phyloP scores from a whole-genome alignment of 2,797 vertebrate genomes.

The Botia kubotai region DNA sequence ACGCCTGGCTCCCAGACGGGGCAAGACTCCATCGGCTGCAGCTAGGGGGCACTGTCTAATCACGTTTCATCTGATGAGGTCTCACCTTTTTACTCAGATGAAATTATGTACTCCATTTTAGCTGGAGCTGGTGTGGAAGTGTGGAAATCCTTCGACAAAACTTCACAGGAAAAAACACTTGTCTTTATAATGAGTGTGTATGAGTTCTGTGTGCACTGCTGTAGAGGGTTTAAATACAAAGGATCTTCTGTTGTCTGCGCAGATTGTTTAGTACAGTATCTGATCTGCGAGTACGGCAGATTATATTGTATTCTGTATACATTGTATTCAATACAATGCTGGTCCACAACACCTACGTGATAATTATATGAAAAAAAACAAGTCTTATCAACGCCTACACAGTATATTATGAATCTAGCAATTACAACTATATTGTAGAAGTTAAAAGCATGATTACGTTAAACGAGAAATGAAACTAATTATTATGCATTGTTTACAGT shows the following conservation, averaged over 20 bases:
- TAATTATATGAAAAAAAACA: conserved; percentile 59
- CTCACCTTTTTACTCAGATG: conserved; percentile 34
- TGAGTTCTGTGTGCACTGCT: background rate
- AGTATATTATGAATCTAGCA: too few species aligned
- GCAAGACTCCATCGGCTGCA: conserved; percentile 19
- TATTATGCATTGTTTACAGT: too few species aligned
- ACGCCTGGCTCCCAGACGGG: conserved; percentile 67
- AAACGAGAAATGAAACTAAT: too few species aligned
- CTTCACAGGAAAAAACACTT: conserved; percentile 75
- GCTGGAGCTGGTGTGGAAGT: conserved; percentile 62
- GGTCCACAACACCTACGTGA: conserved; percentile 63
- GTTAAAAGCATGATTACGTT: too few species aligned
- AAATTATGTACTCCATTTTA: conserved; percentile 74
- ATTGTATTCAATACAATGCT: conserved; percentile 57
- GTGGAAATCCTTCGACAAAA: conserved; percentile 53
- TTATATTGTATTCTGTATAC: too few species aligned
- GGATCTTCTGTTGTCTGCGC: conserved; percentile 65
- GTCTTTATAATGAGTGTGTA: conserved; percentile 46
- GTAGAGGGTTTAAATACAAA: background rate
- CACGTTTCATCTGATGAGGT: conserved; percentile 66
- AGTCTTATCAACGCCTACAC: too few species aligned
- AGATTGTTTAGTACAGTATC: conserved; percentile 54
- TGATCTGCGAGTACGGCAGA: conserved; percentile 64
- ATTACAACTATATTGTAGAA: too few species aligned
- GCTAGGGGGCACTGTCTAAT: conserved; percentile 91